Percentiles rank a stretch among this genome's conserved stretches.
Conservation (phyloP, 2,888 invertebrate species). For the Eilema griseolum region DNA sequence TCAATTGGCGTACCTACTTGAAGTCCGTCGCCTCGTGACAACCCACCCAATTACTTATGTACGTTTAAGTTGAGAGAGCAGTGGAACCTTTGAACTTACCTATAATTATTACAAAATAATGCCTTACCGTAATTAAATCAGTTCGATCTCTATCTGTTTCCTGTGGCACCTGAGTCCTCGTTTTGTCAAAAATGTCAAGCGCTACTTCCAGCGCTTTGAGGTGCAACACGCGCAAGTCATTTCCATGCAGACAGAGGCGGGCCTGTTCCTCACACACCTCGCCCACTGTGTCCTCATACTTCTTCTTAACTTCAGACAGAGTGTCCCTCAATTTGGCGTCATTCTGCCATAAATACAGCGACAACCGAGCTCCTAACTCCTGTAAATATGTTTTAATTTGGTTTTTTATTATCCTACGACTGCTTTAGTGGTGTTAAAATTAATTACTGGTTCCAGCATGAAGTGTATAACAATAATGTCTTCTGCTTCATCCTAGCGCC, state of each 20-base stretch:
- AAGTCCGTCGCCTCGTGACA: no score
- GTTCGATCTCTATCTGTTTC: conserved; percentile 87
- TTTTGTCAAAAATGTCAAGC: not conserved
- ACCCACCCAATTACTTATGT: no score
- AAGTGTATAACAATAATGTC: no score
- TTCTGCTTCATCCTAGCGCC: no score
- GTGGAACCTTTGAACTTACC: not conserved
- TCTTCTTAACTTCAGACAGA: conserved; percentile 33
- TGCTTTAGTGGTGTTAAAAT: not conserved
- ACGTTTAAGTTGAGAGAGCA: not conserved
- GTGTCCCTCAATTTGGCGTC: conserved; percentile 50
- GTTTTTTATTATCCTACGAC: not conserved
- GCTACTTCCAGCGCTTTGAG: not conserved
- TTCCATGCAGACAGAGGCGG: conserved; percentile 45
- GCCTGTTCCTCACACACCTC: conserved; percentile 32
- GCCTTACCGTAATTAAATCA: conserved; percentile 96
- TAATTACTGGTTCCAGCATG: not conserved
- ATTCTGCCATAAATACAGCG: conserved; percentile 48
- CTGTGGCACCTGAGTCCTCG: conserved; percentile 21
- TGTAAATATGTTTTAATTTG: conserved; percentile 21
- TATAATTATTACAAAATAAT: conserved; percentile 88
- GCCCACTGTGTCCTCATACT: conserved; percentile 43
- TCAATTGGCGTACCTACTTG: no score
- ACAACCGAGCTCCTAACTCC: conserved; percentile 51
- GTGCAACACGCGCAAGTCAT: conserved; percentile 28